Evolutionary conservation across 2,797 vertebrate genomes (phyloP).

Genomic region (Manis javanica): DNA sequence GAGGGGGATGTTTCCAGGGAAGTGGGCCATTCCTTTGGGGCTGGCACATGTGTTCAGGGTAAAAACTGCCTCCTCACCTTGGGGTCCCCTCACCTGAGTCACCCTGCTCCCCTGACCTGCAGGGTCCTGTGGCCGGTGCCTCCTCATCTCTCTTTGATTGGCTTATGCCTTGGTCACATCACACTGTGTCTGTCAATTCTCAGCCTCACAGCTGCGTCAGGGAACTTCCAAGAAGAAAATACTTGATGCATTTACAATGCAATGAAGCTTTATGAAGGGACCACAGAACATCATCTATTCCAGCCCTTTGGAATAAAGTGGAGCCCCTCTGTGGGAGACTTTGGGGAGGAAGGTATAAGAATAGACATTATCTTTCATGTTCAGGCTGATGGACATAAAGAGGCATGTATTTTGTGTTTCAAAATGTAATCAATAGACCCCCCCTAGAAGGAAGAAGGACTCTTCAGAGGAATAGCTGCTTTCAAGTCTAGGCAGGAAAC

Average conservation of each 20-base stretch:
- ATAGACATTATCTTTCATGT: not conserved
- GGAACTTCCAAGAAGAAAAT: constrained; percentile 41
- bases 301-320: not conserved
- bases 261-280: not conserved
- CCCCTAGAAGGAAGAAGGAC: not conserved
- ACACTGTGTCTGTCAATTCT: not conserved
- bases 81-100: not conserved
- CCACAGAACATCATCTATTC: not conserved
- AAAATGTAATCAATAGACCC: not conserved
- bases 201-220: constrained; percentile 4
- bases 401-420: not conserved
- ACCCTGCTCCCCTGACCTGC: not conserved
- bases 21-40: not conserved
- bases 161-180: not conserved
- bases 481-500: not conserved
- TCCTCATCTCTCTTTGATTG: not conserved
- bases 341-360: not conserved
- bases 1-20: not conserved
- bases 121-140: not conserved
- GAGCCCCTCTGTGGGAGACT: not conserved
- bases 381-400: not conserved
- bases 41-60: not conserved
- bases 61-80: not conserved
- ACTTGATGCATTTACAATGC: constrained; percentile 27
- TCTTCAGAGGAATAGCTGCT: not conserved